Conservation (phyloP, 23 tunicate species). For the Oikopleura albicans region DNA sequence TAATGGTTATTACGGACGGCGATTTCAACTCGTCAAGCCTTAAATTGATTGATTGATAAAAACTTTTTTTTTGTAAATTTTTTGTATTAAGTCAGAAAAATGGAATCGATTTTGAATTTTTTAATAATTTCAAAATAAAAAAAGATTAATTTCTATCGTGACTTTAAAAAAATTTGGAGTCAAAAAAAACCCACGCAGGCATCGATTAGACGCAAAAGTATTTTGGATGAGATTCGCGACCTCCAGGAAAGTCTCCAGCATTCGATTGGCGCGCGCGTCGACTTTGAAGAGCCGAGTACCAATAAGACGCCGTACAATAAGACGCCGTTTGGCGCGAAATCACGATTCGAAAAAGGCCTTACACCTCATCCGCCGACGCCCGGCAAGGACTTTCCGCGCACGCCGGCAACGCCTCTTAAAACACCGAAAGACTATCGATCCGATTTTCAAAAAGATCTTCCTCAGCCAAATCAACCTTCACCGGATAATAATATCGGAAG, state of each 20-base stretch:
- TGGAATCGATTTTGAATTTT: too few relatives aligned
- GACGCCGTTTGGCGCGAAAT: not conserved
- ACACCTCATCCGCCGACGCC: not conserved
- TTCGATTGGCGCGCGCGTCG: not conserved
- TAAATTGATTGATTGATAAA: too few relatives aligned
- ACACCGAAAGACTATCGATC: not conserved
- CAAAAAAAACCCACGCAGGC: too few relatives aligned
- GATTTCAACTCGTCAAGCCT: too few relatives aligned
- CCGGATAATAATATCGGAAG: too few relatives aligned
- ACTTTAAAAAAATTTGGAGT: too few relatives aligned
- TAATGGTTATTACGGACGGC: too few relatives aligned
- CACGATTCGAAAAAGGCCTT: not conserved
- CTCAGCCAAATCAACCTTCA: too few relatives aligned
- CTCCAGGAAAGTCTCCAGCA: not conserved
- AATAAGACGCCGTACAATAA: not conserved
- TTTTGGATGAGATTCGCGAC: not conserved
- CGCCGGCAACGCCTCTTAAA: not conserved
- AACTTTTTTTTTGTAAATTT: too few relatives aligned
- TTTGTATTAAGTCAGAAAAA: too few relatives aligned
- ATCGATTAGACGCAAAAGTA: not conserved
- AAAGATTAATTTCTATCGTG: too few relatives aligned
- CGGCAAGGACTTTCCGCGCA: constrained; percentile 2
- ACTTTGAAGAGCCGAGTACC: not conserved
- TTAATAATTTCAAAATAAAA: too few relatives aligned
- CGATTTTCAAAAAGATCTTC: constrained; percentile 12